phyloP scores from a whole-genome alignment of 2,797 vertebrate genomes.

The Sphenodon punctatus region DNA sequence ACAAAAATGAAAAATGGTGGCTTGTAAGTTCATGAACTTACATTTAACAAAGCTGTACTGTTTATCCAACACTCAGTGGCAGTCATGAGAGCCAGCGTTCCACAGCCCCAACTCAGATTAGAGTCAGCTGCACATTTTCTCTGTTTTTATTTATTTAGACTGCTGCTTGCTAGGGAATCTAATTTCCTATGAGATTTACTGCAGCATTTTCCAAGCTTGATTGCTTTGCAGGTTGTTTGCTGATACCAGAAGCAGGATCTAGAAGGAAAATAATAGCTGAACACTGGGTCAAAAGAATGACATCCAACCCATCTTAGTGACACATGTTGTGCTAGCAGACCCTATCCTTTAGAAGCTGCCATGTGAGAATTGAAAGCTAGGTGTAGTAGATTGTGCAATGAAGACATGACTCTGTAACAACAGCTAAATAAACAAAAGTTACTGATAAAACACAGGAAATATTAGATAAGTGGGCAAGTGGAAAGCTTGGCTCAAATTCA shows the following conservation, averaged over 20 bases:
- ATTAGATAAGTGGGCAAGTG: neutral
- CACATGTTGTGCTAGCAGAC: neutral
- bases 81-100: conserved; percentile 52
- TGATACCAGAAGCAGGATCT: conserved; percentile 4
- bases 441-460: neutral
- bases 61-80: conserved; percentile 48
- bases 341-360: neutral
- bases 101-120: conserved; percentile 32
- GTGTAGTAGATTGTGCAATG: neutral
- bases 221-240: neutral
- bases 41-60: conserved; percentile 40
- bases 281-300: neutral
- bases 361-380: neutral
- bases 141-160: conserved; percentile 38
- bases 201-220: conserved; percentile 1
- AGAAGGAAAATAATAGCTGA: neutral
- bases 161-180: conserved; percentile 44
- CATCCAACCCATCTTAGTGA: neutral
- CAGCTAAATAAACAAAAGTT: neutral
- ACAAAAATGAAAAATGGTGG: conserved; percentile 43
- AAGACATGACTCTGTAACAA: fast-evolving
- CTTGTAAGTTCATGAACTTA: conserved; percentile 57
- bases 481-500: neutral
- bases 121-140: conserved; percentile 41
- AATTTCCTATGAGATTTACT: conserved; percentile 46